Evolutionary conservation across 2,113 vertebrate species (phyloP).

Genomic region (Saguinus imperator): DNA sequence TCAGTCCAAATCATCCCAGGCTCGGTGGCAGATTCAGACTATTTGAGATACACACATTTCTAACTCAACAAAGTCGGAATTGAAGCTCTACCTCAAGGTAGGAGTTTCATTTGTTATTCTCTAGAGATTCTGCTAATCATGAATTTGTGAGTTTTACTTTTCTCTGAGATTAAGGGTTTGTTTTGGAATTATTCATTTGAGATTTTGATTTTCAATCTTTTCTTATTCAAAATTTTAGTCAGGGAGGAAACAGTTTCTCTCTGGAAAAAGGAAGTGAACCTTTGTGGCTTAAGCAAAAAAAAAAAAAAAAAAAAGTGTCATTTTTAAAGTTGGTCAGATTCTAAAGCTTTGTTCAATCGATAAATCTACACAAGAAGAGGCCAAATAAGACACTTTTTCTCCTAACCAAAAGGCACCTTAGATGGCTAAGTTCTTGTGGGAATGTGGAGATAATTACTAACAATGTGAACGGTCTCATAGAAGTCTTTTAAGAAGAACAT

Average conservation of each 20-base stretch:
- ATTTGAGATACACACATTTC: not conserved
- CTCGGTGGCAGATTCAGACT: not conserved
- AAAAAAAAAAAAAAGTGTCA: not conserved
- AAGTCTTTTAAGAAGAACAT: not conserved
- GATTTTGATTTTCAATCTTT: not conserved
- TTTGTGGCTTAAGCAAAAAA: not conserved
- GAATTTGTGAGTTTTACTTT: not conserved
- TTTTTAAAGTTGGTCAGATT: not conserved
- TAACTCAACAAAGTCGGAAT: not conserved
- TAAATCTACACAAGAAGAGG: not conserved
- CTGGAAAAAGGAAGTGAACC: not conserved
- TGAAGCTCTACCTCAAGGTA: not conserved
- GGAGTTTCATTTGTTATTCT: not conserved
- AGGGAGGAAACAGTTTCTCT: not conserved
- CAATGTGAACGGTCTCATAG: not conserved
- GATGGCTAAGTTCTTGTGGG: not conserved
- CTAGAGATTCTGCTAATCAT: not conserved
- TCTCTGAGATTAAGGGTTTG: not conserved
- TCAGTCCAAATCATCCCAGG: not conserved
- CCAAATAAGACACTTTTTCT: not conserved
- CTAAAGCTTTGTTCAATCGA: not conserved
- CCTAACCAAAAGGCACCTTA: not conserved
- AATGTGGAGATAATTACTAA: not conserved
- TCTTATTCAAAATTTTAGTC: not conserved
- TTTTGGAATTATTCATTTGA: not conserved